phyloP scores from a whole-genome alignment of 2,797 vertebrate genomes.

The Enteromius fasciolatus region DNA sequence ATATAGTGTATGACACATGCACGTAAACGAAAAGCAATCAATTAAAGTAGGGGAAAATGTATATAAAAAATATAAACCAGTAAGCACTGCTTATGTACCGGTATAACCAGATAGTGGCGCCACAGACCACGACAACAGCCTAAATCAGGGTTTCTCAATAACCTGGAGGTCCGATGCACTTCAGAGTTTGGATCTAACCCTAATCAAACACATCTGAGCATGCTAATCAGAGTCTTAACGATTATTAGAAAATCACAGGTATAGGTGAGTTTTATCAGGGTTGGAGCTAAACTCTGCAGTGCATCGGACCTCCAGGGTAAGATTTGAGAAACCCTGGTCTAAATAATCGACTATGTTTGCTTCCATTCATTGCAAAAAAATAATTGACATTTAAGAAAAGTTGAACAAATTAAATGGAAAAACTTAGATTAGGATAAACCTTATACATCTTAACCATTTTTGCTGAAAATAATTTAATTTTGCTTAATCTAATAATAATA shows the following conservation, averaged over 20 bases:
- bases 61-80: background rate
- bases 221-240: too few species aligned
- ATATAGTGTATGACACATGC: background rate
- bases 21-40: background rate
- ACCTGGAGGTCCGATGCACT: too few species aligned
- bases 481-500: too few species aligned
- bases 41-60: background rate
- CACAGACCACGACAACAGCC: slow-evolving; percentile 19
- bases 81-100: too few species aligned
- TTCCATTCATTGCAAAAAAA: background rate
- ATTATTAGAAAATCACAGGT: too few species aligned
- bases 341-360: background rate
- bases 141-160: too few species aligned
- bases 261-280: too few species aligned
- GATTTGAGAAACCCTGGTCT: too few species aligned
- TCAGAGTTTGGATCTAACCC: too few species aligned
- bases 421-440: background rate
- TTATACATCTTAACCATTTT: background rate
- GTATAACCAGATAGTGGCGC: slow-evolving; percentile 36
- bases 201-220: too few species aligned
- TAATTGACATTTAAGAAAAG: background rate
- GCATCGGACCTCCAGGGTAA: too few species aligned
- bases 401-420: background rate
- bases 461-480: background rate
- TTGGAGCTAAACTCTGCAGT: too few species aligned